These are phyloP conservation scores for Heterodera filipjevi DNA, from an alignment of 2,888 invertebrate species.

Conservation along the genomic window DNA sequence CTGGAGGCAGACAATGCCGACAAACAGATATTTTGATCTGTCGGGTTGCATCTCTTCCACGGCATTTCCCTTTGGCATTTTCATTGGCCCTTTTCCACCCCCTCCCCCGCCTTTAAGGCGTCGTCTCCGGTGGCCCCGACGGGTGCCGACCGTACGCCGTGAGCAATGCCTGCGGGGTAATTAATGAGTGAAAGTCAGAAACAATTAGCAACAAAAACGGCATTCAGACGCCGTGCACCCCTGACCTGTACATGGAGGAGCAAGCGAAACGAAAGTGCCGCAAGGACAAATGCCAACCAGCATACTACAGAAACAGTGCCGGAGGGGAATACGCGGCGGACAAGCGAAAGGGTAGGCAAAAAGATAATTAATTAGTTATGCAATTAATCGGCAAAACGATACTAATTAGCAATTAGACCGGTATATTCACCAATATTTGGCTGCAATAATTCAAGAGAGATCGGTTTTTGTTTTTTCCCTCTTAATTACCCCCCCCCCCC, in stretches of 20 bases:
- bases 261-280: conserved; percentile 56
- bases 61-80: too few relatives aligned
- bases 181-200: neutral
- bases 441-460: too few relatives aligned
- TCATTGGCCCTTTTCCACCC: too few relatives aligned
- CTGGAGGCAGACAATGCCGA: too few relatives aligned
- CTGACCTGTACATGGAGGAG: conserved; percentile 58
- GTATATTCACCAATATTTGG: too few relatives aligned
- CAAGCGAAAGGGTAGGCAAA: conserved; percentile 55
- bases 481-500: too few relatives aligned
- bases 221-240: conserved; percentile 56
- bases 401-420: too few relatives aligned
- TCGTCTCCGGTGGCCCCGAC: conserved; percentile 60
- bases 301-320: conserved; percentile 55
- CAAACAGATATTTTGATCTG: too few relatives aligned
- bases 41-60: too few relatives aligned
- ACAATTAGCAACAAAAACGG: neutral
- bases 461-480: too few relatives aligned
- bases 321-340: conserved; percentile 53
- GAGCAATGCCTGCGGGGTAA: conserved; percentile 47
- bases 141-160: conserved; percentile 63
- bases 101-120: conserved; percentile 5
- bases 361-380: neutral
- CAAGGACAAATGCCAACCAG: conserved; percentile 55
- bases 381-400: too few relatives aligned